Percentiles rank a stretch among this genome's conserved stretches.
Evolutionary conservation across 2,888 invertebrate species (phyloP).

Genomic region (Chironomus tentans): DNA sequence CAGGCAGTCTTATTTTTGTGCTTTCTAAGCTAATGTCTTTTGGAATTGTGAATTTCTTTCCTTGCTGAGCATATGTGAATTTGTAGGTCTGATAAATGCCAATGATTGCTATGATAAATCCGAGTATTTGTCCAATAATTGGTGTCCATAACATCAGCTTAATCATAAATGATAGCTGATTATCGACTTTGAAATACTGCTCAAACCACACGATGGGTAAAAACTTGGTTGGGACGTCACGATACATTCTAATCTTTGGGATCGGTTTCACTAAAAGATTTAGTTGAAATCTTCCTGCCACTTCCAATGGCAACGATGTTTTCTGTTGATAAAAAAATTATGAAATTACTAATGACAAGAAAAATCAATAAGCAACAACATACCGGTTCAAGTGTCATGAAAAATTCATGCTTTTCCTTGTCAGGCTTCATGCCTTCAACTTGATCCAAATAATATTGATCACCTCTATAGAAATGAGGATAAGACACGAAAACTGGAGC

Average conservation of each 20-base stretch:
- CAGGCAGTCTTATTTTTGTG: constrained; percentile 16
- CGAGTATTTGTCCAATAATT: constrained; percentile 45
- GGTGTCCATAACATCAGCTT: constrained; percentile 46
- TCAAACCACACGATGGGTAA: constrained; percentile 76
- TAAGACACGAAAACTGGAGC: constrained; percentile 76
- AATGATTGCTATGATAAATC: constrained; percentile 42
- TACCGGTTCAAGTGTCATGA: constrained; percentile 67
- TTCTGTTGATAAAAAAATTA: constrained; percentile 44
- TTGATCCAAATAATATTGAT: constrained; percentile 52
- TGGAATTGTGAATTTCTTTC: constrained; percentile 28
- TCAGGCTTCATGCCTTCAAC: constrained; percentile 63
- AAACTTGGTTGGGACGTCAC: constrained; percentile 55
- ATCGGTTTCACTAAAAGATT: constrained; percentile 64
- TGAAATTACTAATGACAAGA: background rate
- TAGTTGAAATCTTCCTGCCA: constrained; percentile 67
- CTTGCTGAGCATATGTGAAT: constrained; percentile 30
- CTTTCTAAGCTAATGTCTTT: constrained; percentile 25
- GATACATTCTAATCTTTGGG: constrained; percentile 54
- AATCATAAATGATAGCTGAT: constrained; percentile 48
- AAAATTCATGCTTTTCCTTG: constrained; percentile 61
- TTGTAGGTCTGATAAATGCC: constrained; percentile 40
- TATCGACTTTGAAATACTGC: constrained; percentile 53
- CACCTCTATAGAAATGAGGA: constrained; percentile 75
- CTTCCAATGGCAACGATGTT: constrained; percentile 65
- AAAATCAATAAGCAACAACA: constrained; percentile 33